A percentile compares a stretch with the other conserved stretches of the same genome.
Conservation (phyloP, 2,888 invertebrate genomes). For the Agrochola lota region DNA sequence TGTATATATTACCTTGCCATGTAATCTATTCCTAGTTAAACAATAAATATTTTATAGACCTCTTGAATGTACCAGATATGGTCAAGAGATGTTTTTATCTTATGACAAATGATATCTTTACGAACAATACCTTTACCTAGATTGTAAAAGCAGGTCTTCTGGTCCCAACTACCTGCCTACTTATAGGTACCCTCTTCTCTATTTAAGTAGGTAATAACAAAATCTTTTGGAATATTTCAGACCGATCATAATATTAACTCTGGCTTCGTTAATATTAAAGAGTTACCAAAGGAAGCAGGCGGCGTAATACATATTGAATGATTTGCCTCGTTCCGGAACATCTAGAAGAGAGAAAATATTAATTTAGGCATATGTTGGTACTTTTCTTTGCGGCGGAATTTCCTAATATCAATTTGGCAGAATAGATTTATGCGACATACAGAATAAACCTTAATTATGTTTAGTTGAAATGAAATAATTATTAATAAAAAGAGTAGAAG, state of each 20-base stretch:
- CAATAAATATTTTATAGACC: too few relatives aligned
- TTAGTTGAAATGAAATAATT: too few relatives aligned
- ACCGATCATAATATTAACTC: constrained; percentile 3
- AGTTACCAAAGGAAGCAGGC: not conserved
- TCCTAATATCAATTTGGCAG: too few relatives aligned
- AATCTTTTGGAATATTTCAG: not conserved
- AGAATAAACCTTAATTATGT: too few relatives aligned
- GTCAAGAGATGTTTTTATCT: not conserved
- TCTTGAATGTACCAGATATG: not conserved
- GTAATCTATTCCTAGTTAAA: too few relatives aligned
- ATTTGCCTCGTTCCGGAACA: not conserved
- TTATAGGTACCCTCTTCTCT: too few relatives aligned
- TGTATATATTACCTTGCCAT: too few relatives aligned
- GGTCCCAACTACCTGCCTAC: not conserved
- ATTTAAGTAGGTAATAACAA: not conserved
- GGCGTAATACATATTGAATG: not conserved
- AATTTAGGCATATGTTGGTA: not conserved
- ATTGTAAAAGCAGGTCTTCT: not conserved
- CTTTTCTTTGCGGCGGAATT: too few relatives aligned
- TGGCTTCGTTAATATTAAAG: constrained; percentile 10
- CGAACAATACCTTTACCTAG: not conserved
- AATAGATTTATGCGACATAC: too few relatives aligned
- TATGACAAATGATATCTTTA: not conserved
- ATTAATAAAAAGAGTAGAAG: too few relatives aligned
- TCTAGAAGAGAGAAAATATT: not conserved